Evolutionary conservation across 2,888 invertebrate genomes (phyloP), one percentile per base, ranked within the genome.

Genomic region (Drosophila helvetica): DNA sequence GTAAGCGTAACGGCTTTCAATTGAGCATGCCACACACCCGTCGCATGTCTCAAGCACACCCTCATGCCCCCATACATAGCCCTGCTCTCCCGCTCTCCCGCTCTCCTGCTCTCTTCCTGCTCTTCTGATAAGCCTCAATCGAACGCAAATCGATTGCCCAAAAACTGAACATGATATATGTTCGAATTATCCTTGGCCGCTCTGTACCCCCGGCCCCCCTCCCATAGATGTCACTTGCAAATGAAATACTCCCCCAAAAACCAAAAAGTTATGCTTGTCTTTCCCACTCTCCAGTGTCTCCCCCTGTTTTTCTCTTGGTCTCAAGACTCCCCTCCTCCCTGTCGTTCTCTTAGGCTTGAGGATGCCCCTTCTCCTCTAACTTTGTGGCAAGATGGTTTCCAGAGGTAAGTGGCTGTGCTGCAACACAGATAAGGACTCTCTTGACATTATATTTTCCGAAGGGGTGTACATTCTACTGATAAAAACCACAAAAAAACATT

Each of bases 101-200:
- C 25, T 25, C 25, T 25, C 25, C 17, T 17, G 19, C 53, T 51
- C 69, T 66, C 38, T n/a, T 38, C 38, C 15, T 38, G 38, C 38
- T 38, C 38, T 71, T 69, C 71, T 81, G 83, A 83, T 83, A 83
- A 87, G 82, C 43, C 78, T 71, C 78, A 82, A 85, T 87, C 85
- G 85, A 74, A 76, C 78, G 63, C 83, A 82, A 86, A 87, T 82
- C 83, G 86, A 78, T 82, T 87, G 81, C 76, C 75, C 59, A 74
- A 74, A 63, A 71, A 70, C 73, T 79, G 80, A 77, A 78, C 79
- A 86, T 84, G 89, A 88, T 87, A 77, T 78, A 87, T 87, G 84
- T 72, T 61, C 76, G 25, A 85, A 76, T 74, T 87, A 79, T 85
- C 76, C 86, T 79, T 56, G 48, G 66, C 33, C 15, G 33, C 33